Percentiles rank a stretch among this genome's conserved stretches.
Conservation (phyloP, 2,113 vertebrate genomes). For the Polypterus bichir region DNA sequence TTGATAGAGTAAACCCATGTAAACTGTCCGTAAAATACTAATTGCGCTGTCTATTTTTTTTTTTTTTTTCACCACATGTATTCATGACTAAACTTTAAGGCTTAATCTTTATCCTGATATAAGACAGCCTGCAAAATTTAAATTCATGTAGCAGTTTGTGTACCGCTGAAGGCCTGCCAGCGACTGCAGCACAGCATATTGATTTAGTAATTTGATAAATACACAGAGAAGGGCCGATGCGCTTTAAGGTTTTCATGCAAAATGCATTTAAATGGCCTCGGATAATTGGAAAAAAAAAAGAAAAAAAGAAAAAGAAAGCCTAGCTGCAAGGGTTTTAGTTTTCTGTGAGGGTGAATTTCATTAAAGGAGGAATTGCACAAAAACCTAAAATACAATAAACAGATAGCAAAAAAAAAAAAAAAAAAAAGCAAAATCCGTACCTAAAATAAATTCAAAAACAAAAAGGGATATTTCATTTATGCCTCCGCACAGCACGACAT, state of each 20-base stretch:
- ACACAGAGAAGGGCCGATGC: conserved; percentile 41
- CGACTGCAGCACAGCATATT: conserved; percentile 52
- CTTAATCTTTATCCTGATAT: conserved; percentile 5
- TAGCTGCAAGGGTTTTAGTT: not conserved
- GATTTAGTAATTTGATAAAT: conserved; percentile 63
- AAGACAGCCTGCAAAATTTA: conserved; percentile 40
- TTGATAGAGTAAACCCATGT: conserved; percentile 42
- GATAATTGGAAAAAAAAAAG: conserved; percentile 33
- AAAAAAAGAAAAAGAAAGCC: conserved; percentile 13
- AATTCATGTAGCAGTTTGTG: conserved; percentile 40
- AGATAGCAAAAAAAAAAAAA: not conserved
- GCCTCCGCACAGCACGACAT: too few species aligned
- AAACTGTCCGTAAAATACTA: conserved; percentile 38
- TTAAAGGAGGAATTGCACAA: not conserved
- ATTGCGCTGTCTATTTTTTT: conserved; percentile 25
- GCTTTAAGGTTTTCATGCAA: conserved; percentile 52
- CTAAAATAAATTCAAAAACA: too few species aligned
- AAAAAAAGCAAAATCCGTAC: too few species aligned
- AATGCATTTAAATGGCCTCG: conserved; percentile 60
- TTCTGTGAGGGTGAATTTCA: conserved; percentile 3
- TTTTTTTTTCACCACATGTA: conserved; percentile 15
- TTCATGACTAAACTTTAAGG: not conserved
- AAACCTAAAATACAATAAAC: conserved; percentile 1
- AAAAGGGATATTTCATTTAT: too few species aligned
- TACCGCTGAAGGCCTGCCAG: conserved; percentile 34